phyloP scores from a whole-genome alignment of 2,113 vertebrate species.

The Poicephalus meyeri region DNA sequence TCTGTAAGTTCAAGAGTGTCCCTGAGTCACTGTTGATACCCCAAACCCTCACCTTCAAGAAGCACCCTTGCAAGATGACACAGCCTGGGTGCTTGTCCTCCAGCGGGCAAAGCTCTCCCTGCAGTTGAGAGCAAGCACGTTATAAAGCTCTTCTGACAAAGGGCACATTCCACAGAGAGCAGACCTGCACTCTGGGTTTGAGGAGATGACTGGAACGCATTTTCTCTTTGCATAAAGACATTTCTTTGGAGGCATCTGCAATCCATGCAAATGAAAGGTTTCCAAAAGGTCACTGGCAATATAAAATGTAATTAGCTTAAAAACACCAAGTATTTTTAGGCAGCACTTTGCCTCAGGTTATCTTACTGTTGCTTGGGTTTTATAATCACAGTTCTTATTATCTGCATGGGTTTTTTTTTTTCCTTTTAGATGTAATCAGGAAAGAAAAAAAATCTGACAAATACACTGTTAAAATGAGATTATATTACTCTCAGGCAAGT shows the following conservation, averaged over 20 bases:
- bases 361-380: not conserved
- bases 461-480: not conserved
- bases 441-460: not conserved
- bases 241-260: not conserved
- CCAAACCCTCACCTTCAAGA: not conserved
- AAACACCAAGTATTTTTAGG: conserved; percentile 55
- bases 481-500: fast-evolving
- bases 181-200: not conserved
- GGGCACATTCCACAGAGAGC: not conserved
- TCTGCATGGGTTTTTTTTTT: not conserved
- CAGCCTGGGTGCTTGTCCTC: not conserved
- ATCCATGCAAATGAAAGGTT: conserved; percentile 34
- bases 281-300: conserved; percentile 37
- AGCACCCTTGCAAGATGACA: not conserved
- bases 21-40: not conserved
- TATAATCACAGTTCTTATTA: conserved; percentile 19
- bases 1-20: not conserved
- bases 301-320: conserved; percentile 49
- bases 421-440: not conserved
- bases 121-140: not conserved
- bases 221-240: conserved; percentile 6
- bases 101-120: not conserved
- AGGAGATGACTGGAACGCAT: not conserved
- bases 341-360: conserved; percentile 1
- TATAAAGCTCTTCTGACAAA: not conserved